phyloP scores from a whole-genome alignment of 2,113 vertebrate genomes.

The Trichechus manatus region DNA sequence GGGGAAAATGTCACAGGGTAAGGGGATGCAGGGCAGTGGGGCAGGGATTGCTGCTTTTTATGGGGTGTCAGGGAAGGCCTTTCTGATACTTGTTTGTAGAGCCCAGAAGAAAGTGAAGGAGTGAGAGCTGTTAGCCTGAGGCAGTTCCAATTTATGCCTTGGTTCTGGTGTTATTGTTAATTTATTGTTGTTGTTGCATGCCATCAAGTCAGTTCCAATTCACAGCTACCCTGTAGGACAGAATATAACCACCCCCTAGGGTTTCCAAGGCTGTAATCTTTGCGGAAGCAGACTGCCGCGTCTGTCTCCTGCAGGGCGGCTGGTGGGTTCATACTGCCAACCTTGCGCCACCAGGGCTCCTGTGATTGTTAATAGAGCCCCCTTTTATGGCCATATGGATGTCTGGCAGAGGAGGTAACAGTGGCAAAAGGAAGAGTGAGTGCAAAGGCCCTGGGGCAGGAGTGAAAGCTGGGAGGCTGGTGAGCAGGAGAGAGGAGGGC shows the following conservation, averaged over 20 bases:
- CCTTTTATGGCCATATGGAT: rapidly evolving
- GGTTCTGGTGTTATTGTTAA: too few relatives aligned
- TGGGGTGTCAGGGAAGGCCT: neutral
- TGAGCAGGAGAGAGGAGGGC: neutral
- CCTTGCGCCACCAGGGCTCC: too few relatives aligned
- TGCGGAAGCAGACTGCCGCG: too few relatives aligned
- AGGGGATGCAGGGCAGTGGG: rapidly evolving
- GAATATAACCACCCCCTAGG: too few relatives aligned
- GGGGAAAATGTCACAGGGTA: neutral
- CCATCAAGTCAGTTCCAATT: too few relatives aligned
- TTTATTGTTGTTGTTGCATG: too few relatives aligned
- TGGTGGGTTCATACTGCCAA: too few relatives aligned
- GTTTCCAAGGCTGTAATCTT: too few relatives aligned
- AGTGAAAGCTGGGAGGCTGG: neutral
- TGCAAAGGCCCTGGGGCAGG: neutral
- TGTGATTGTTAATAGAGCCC: neutral
- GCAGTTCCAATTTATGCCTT: too few relatives aligned
- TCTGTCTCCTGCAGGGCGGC: too few relatives aligned
- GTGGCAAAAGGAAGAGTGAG: neutral
- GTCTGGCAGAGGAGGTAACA: neutral
- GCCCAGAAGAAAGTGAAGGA: neutral
- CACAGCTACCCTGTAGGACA: too few relatives aligned
- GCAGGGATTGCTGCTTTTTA: neutral
- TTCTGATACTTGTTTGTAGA: neutral
- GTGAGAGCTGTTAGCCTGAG: neutral